phyloP scores from a whole-genome alignment of 2,888 invertebrate genomes.

The Chloroclysta siterata region DNA sequence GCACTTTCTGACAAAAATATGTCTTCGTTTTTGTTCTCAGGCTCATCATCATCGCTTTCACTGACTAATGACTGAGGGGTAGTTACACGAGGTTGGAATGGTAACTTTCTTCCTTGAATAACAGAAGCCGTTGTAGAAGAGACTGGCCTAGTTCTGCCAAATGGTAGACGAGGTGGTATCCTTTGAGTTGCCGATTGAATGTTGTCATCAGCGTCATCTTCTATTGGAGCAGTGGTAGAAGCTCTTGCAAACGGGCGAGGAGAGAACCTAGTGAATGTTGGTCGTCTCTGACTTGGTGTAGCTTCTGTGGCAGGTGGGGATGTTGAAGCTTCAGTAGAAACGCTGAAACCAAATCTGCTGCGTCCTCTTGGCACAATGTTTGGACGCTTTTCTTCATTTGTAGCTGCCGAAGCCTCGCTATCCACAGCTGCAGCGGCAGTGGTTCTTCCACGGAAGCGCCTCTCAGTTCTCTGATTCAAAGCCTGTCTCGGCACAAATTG shows the following conservation, averaged over 20 bases:
- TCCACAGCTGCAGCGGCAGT: conserved; percentile 62
- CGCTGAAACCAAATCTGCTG: conserved; percentile 60
- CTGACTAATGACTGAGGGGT: conserved; percentile 55
- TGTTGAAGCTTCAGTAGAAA: conserved; percentile 57
- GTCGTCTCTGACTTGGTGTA: conserved; percentile 57
- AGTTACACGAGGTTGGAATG: conserved; percentile 63
- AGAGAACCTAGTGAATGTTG: conserved; percentile 71
- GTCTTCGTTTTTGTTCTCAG: conserved; percentile 69
- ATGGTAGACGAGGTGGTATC: conserved; percentile 59
- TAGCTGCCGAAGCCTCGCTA: conserved; percentile 74
- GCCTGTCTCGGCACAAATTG: conserved; percentile 59
- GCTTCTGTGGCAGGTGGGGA: conserved; percentile 51
- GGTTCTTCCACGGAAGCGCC: conserved; percentile 53
- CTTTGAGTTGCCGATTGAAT: conserved; percentile 53
- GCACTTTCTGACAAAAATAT: conserved; percentile 79
- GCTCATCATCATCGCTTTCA: conserved; percentile 60
- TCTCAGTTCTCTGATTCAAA: conserved; percentile 48
- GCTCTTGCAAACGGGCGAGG: conserved; percentile 74
- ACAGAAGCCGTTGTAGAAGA: conserved; percentile 46
- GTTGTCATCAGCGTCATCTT: conserved; percentile 45
- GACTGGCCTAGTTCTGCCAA: conserved; percentile 58
- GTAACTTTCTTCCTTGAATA: conserved; percentile 63
- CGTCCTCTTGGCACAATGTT: conserved; percentile 68
- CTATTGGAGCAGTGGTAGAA: conserved; percentile 42
- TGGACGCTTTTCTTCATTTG: conserved; percentile 67